Evolutionary conservation across 1,140 invertebrate genomes (phyloP).

Genomic region (Hirudo medicinalis): DNA sequence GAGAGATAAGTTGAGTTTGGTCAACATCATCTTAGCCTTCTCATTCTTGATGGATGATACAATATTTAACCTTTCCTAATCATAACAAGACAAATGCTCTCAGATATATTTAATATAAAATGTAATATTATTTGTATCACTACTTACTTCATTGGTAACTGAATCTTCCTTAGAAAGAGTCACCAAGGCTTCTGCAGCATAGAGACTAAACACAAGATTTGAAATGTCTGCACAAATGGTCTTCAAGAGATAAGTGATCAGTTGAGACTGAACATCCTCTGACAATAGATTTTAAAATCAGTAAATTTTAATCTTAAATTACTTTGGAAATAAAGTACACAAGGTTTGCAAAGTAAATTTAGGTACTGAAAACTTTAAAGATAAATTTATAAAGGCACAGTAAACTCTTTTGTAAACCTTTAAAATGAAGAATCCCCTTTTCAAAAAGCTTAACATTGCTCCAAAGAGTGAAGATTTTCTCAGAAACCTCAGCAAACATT

Average conservation of each 20-base stretch:
- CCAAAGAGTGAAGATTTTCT: constrained; percentile 60
- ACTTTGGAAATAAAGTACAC: not conserved
- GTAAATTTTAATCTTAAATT: not conserved
- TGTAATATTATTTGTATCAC: too few relatives aligned
- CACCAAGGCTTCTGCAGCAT: constrained; percentile 41
- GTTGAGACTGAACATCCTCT: constrained; percentile 51
- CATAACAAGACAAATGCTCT: too few relatives aligned
- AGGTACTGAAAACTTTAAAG: not conserved
- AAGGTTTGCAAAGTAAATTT: not conserved
- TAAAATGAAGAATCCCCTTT: constrained; percentile 62
- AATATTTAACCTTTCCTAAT: constrained; percentile 43
- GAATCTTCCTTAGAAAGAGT: constrained; percentile 24
- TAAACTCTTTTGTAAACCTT: constrained; percentile 30
- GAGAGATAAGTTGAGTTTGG: constrained; percentile 38
- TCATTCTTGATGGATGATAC: constrained; percentile 48
- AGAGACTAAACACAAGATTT: constrained; percentile 53
- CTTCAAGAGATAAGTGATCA: constrained; percentile 69
- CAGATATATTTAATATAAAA: too few relatives aligned
- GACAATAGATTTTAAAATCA: constrained; percentile 22
- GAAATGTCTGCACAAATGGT: constrained; percentile 68
- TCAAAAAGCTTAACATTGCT: constrained; percentile 68
- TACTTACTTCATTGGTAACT: too few relatives aligned
- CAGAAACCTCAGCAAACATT: constrained; percentile 63
- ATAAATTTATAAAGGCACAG: not conserved
- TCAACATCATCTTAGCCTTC: constrained; percentile 44